Percentiles rank a stretch among this genome's conserved stretches.
phyloP scores from a whole-genome alignment of 1,140 invertebrate species.

The Drosophila navojoa region DNA sequence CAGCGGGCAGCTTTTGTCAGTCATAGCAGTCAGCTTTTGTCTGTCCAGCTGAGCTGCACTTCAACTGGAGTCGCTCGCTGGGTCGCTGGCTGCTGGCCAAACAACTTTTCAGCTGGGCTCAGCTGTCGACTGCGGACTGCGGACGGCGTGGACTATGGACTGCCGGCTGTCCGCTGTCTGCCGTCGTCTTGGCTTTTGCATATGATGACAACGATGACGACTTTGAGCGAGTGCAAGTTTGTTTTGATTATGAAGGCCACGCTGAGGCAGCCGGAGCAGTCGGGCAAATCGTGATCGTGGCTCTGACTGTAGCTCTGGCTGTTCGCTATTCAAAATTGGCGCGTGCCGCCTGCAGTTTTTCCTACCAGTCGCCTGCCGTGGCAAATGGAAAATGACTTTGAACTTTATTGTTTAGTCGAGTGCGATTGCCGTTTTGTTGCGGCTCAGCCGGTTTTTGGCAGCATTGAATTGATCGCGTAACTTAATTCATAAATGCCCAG shows the following conservation, averaged over 20 bases:
- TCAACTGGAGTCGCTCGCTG: conserved; percentile 7
- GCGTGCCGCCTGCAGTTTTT: conserved; percentile 59
- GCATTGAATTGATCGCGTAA: conserved; percentile 71
- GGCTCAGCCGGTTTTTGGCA: conserved; percentile 37
- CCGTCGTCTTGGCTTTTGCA: not conserved
- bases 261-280: conserved; percentile 17
- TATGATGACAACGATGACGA: conserved; percentile 1
- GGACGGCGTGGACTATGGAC: no score
- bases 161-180: not conserved
- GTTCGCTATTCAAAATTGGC: conserved; percentile 47
- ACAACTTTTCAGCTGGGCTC: conserved; percentile 54
- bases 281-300: conserved; percentile 60
- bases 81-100: not conserved
- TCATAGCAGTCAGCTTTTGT: conserved; percentile 57
- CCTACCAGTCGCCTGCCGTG: conserved; percentile 31
- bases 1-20: conserved; percentile 29
- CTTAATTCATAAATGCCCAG: conserved; percentile 71
- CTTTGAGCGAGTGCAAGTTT: conserved; percentile 51
- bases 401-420: conserved; percentile 71
- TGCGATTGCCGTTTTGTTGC: conserved; percentile 27
- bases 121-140: not conserved
- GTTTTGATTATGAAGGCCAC: conserved; percentile 66
- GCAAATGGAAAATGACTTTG: conserved; percentile 79
- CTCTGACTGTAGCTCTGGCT: not conserved
- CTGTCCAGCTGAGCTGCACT: conserved; percentile 10